These are phyloP conservation scores for Chrysogorgia sp. DNA, from an alignment of 92 coral and sea anemone genomes.

Conservation along the genomic window DNA sequence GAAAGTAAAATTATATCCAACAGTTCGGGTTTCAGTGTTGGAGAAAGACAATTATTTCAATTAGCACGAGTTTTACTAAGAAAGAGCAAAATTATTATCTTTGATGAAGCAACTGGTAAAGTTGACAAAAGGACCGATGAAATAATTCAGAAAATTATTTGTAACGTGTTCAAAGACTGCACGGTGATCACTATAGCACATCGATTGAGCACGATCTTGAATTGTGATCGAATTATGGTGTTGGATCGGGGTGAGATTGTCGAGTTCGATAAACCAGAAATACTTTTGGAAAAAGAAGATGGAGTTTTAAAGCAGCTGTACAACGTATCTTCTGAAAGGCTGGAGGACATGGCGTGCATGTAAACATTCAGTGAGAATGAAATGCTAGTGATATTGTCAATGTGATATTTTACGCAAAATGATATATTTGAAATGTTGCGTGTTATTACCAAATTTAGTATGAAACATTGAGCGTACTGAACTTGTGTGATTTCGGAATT, in stretches of 20 bases:
- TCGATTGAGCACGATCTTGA: conserved; percentile 4
- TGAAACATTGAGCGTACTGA: too few species aligned
- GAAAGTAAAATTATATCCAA: not conserved
- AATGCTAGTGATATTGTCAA: too few species aligned
- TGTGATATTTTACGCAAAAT: too few species aligned
- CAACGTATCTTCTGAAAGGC: too few species aligned
- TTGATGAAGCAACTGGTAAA: conserved; percentile 14
- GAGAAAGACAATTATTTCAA: not conserved
- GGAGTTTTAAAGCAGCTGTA: not conserved
- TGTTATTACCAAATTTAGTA: too few species aligned
- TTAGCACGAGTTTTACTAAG: not conserved
- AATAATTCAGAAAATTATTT: too few species aligned
- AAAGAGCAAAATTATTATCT: conserved; percentile 6
- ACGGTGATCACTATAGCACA: conserved; percentile 6
- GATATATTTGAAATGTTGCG: too few species aligned
- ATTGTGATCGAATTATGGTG: conserved; percentile 1
- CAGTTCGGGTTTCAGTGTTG: not conserved
- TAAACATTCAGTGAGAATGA: too few species aligned
- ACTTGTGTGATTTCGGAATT: too few species aligned
- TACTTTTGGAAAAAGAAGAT: not conserved
- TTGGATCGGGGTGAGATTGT: conserved; percentile 6
- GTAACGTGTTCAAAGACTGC: too few species aligned
- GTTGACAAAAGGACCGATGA: not conserved
- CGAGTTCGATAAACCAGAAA: not conserved
- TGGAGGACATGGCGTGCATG: too few species aligned